These are phyloP conservation scores for Chromoteleia sp. DNA, from an alignment of 2,888 invertebrate genomes.

Conservation along the genomic window DNA sequence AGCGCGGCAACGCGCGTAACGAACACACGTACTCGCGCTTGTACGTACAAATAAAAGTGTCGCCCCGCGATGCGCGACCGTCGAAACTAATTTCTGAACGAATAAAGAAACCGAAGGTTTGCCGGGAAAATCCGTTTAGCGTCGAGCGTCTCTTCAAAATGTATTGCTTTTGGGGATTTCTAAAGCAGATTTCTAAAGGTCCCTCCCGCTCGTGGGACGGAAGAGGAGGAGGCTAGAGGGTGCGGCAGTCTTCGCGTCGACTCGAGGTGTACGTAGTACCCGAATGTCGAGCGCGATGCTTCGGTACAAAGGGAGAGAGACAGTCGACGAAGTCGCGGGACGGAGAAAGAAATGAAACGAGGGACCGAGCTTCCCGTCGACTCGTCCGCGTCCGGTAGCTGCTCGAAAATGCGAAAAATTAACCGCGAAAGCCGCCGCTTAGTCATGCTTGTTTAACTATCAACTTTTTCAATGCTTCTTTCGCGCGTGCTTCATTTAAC, in stretches of 20 bases:
- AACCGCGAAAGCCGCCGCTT: conserved; percentile 55
- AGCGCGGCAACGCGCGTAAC: too few species aligned
- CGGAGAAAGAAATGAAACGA: conserved; percentile 7
- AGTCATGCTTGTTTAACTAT: conserved; percentile 39
- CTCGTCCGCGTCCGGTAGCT: conserved; percentile 34
- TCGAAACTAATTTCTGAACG: conserved; percentile 79
- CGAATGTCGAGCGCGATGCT: conserved; percentile 49
- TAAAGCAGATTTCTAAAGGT: conserved; percentile 82
- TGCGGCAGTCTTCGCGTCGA: conserved; percentile 50
- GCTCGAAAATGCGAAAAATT: conserved; percentile 65
- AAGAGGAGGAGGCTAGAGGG: conserved; percentile 54
- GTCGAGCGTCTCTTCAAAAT: conserved; percentile 78
- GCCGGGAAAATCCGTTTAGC: conserved; percentile 80
- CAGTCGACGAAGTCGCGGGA: conserved; percentile 1
- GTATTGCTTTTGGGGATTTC: conserved; percentile 82
- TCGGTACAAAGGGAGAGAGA: neutral
- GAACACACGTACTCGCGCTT: too few species aligned
- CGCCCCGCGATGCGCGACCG: too few species aligned
- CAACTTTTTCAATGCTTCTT: conserved; percentile 1
- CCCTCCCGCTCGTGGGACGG: conserved; percentile 73
- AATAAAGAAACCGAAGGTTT: conserved; percentile 77
- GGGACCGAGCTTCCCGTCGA: neutral
- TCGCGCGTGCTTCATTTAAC: conserved; percentile 21
- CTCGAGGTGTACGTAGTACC: conserved; percentile 35
- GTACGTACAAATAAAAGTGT: too few species aligned